Conservation (phyloP, 2,797 vertebrate species). For the Gymnothorax reevesii region DNA sequence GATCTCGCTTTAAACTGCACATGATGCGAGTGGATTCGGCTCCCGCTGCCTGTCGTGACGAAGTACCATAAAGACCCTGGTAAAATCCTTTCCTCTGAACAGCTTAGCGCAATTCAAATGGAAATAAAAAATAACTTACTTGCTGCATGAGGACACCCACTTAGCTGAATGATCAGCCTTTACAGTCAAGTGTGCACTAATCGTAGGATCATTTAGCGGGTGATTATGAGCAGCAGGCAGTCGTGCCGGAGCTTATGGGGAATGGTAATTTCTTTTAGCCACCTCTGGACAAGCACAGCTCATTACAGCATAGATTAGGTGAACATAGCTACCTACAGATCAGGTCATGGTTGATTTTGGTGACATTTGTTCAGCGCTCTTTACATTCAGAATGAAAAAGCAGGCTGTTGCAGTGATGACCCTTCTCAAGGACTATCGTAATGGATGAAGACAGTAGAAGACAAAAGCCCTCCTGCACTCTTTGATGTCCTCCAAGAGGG, state of each 20-base stretch:
- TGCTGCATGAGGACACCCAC: background rate
- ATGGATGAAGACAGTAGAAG: background rate
- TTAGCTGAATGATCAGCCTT: background rate
- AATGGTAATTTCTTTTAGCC: background rate
- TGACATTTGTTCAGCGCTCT: background rate
- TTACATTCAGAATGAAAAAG: background rate
- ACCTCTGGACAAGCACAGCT: background rate
- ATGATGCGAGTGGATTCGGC: background rate
- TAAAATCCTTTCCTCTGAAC: background rate
- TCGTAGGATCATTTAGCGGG: background rate
- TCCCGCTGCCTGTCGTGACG: background rate
- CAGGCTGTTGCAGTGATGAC: background rate
- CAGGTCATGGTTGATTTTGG: background rate
- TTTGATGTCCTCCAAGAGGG: slow-evolving; percentile 10
- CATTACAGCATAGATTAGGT: background rate
- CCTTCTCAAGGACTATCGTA: background rate
- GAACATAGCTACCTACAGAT: background rate
- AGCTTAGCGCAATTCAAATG: background rate
- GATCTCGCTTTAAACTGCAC: background rate
- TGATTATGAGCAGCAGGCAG: background rate
- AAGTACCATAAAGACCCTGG: background rate
- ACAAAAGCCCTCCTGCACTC: background rate
- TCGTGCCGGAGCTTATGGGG: background rate
- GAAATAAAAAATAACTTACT: background rate
- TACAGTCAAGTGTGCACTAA: background rate